Evolutionary conservation across 2,888 invertebrate species (phyloP), one percentile per base, ranked within the genome.

Genomic region (Agrotis segetum): DNA sequence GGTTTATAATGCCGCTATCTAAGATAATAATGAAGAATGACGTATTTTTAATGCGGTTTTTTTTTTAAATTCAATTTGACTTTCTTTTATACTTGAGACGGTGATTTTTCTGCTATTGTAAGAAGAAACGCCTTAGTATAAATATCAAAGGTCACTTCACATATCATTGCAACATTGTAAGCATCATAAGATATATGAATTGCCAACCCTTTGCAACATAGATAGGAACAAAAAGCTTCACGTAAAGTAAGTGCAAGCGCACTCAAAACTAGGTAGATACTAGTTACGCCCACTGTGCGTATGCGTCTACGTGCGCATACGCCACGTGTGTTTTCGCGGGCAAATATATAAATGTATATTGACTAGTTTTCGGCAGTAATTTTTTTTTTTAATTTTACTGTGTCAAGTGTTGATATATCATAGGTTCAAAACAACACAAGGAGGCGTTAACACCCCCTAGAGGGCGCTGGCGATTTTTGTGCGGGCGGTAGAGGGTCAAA

Each of bases 1-100:
- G 49, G 7, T 58, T 77, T 49, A 49, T 56, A 46, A 21, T 64
- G n/a, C 9, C 74, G 63, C n/a, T 62, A 62, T 55, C 53, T 61
- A 29, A 74, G 24, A 24, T 14, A 52, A 52, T 17, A 71, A 34
- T 14, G 11, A 47, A 24, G 13, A 46, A 59, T 21, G 9, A 34
- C 6, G 13, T 21, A 13, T 44, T 34, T 49, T 19, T 70, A 16
- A 50, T 44, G 14, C 2, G 1, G n/a, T 14, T 3, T 64, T n/a
- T 19, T 11, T 24, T 19, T 49, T 49, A 52, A 52, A 55, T 24
- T 13, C 2, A 24, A 34, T 68, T 40, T 9, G 0, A 50, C 24
- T 40, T 50, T 17, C 1, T 16, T 50, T 50, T 44, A 21, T 50
- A 40, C 24, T 49, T 19, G 24, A 47, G 17, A 56, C 3, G 29